Evolutionary conservation across 2,888 invertebrate genomes (phyloP).

Genomic region (Aphodius sticticus): DNA sequence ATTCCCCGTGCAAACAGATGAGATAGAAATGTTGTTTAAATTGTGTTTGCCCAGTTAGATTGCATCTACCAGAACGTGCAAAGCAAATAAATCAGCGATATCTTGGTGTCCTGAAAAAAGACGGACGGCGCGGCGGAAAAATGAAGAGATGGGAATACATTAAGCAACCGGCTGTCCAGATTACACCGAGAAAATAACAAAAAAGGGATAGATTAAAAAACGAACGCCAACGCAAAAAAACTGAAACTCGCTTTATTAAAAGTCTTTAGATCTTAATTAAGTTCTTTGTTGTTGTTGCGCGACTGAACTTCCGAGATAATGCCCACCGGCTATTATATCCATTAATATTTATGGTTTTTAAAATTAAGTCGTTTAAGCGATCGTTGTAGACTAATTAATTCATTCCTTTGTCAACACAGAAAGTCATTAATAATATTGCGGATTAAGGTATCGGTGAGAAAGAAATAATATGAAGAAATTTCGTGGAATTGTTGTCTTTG

Average conservation of each 20-base stretch:
- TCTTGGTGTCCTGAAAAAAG: background rate
- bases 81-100: background rate
- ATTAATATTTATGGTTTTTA: background rate
- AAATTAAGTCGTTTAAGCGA: background rate
- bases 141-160: background rate
- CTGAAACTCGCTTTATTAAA: background rate
- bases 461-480: too few relatives aligned
- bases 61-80: background rate
- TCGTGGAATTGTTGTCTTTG: too few relatives aligned
- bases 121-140: background rate
- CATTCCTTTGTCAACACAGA: background rate
- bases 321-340: background rate
- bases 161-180: background rate
- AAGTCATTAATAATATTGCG: too few relatives aligned
- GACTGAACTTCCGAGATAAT: background rate
- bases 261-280: background rate
- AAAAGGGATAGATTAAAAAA: background rate
- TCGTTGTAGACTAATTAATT: background rate
- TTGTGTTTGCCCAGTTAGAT: background rate
- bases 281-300: background rate
- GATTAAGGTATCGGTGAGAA: too few relatives aligned
- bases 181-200: background rate
- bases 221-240: background rate
- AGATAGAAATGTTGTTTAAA: constrained; percentile 4
- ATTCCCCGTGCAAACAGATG: background rate